phyloP scores from a whole-genome alignment of 2,113 vertebrate species.

The Sprattus sprattus region DNA sequence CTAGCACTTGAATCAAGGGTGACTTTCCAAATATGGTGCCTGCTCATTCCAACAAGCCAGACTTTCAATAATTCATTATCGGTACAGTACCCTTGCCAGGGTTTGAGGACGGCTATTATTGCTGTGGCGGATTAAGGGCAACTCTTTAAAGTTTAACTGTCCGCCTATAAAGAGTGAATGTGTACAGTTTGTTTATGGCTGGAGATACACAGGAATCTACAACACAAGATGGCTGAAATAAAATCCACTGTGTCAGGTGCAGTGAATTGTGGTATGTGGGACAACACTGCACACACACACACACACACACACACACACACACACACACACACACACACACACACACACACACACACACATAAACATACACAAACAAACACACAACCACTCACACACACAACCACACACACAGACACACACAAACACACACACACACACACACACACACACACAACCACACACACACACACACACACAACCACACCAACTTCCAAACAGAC shows the following conservation, averaged over 20 bases:
- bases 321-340: background rate
- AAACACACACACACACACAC: background rate
- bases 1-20: conserved; percentile 63
- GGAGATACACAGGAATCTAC: background rate
- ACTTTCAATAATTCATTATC: conserved; percentile 60
- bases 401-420: background rate
- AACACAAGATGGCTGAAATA: conserved; percentile 7
- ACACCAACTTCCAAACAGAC: background rate
- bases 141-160: conserved; percentile 20
- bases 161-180: conserved; percentile 1
- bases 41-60: conserved; percentile 54
- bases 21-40: conserved; percentile 61
- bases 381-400: background rate
- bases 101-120: background rate
- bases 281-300: background rate
- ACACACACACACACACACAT: background rate
- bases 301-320: background rate
- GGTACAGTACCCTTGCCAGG: conserved; percentile 21
- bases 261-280: background rate
- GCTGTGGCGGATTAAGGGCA: conserved; percentile 3
- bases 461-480: background rate
- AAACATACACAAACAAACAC: background rate
- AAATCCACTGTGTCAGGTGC: background rate
- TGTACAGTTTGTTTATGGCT: conserved; percentile 1
- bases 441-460: background rate